phyloP scores from a whole-genome alignment of 2,113 vertebrate genomes.

The Laticauda laticaudata region DNA sequence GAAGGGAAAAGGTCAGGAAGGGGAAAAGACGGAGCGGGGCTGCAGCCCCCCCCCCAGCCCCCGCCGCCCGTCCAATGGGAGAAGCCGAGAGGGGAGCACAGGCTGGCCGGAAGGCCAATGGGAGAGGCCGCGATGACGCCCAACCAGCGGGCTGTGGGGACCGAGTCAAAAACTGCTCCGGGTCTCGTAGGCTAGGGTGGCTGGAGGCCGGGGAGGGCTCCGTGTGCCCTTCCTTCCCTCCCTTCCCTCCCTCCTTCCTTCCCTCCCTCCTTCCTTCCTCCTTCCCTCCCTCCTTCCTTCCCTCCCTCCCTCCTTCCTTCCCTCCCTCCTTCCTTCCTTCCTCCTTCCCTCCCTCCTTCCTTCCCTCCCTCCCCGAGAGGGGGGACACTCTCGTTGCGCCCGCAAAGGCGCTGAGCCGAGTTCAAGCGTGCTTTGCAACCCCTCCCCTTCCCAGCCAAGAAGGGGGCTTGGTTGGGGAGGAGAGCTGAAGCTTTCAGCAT shows the following conservation, averaged over 20 bases:
- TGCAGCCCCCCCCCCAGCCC: too few relatives aligned
- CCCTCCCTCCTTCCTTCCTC: too few relatives aligned
- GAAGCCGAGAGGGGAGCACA: neutral
- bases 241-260: too few relatives aligned
- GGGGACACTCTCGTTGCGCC: neutral
- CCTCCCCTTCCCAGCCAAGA: neutral
- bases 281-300: neutral
- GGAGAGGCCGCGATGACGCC: neutral
- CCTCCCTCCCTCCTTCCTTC: too few relatives aligned
- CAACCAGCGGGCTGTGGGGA: neutral
- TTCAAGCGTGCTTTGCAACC: neutral
- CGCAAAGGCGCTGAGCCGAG: neutral
- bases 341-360: neutral
- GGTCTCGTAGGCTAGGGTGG: neutral
- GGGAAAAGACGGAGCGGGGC: neutral
- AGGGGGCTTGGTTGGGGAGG: neutral
- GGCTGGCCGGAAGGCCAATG: neutral
- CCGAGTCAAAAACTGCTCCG: neutral
- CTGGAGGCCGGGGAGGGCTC: neutral
- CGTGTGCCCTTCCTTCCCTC: neutral
- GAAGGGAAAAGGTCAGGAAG: neutral
- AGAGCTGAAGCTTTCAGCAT: neutral
- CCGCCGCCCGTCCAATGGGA: constrained; percentile 8
- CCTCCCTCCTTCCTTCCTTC: neutral
- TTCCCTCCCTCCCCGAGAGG: neutral